Evolutionary conservation across 2,113 vertebrate species (phyloP).

Genomic region (Rhinichthys klamathensis): DNA sequence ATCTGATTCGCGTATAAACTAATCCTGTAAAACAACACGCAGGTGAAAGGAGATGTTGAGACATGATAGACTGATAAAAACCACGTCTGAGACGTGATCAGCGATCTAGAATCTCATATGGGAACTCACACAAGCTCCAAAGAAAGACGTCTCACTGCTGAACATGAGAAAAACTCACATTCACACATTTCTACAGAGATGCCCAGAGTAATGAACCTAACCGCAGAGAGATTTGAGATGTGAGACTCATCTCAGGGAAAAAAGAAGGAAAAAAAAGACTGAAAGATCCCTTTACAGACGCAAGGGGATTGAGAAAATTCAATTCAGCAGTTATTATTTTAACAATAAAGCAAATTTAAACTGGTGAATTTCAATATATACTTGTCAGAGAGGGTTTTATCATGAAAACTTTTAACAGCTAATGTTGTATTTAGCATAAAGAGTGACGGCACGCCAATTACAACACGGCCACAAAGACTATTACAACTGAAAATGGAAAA

Average conservation of each 20-base stretch:
- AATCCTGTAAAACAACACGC: conserved; percentile 1
- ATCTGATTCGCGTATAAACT: background rate
- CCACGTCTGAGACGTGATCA: background rate
- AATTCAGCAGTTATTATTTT: background rate
- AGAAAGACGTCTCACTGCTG: background rate
- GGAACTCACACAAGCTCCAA: background rate
- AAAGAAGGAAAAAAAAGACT: background rate
- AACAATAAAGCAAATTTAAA: background rate
- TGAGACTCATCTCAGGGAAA: background rate
- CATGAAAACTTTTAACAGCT: background rate
- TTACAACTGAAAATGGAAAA: background rate
- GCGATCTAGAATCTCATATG: background rate
- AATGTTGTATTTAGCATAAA: background rate
- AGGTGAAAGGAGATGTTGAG: background rate
- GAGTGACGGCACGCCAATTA: background rate
- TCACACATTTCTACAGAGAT: background rate
- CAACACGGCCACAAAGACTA: background rate
- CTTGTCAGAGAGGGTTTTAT: background rate
- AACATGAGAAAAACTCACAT: background rate
- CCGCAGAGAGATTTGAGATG: background rate
- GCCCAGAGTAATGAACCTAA: background rate
- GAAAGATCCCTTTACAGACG: background rate
- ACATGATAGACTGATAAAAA: background rate
- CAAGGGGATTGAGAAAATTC: background rate
- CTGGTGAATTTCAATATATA: background rate